Conservation (phyloP, 2,888 invertebrate genomes). For the Notocelia uddmanniana region DNA sequence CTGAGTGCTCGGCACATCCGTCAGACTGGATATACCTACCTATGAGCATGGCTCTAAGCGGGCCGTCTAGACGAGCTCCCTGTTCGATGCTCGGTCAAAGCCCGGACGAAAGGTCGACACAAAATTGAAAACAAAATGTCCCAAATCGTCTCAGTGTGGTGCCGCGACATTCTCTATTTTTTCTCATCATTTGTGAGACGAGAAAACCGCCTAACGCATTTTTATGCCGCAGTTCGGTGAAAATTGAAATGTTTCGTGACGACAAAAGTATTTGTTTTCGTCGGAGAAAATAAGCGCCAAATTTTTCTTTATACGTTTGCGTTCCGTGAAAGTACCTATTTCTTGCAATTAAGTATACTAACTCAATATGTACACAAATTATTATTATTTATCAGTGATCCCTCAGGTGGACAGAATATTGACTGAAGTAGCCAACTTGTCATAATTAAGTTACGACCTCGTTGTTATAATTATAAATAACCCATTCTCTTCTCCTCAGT, state of each 20-base stretch:
- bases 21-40: slow-evolving; percentile 28
- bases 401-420: neutral
- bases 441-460: neutral
- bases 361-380: neutral
- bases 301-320: slow-evolving; percentile 6
- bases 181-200: slow-evolving; percentile 46
- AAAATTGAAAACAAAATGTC: slow-evolving; percentile 75
- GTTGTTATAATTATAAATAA: neutral
- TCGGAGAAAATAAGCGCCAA: slow-evolving; percentile 20
- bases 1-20: slow-evolving; percentile 17
- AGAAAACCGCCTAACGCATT: slow-evolving; percentile 40
- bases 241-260: slow-evolving; percentile 43
- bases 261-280: slow-evolving; percentile 40
- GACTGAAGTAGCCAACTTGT: neutral
- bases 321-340: neutral
- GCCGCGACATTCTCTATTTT: slow-evolving; percentile 56
- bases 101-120: slow-evolving; percentile 79
- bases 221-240: slow-evolving; percentile 43
- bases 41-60: slow-evolving; percentile 16
- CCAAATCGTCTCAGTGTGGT: slow-evolving; percentile 56
- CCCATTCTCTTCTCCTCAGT: neutral
- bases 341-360: neutral
- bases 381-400: slow-evolving; percentile 4
- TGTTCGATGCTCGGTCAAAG: slow-evolving; percentile 74
- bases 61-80: slow-evolving; percentile 75